Evolutionary conservation across 2,797 vertebrate species (phyloP), one percentile per base, ranked within the genome.

Genomic region (Sparidentex hasta): DNA sequence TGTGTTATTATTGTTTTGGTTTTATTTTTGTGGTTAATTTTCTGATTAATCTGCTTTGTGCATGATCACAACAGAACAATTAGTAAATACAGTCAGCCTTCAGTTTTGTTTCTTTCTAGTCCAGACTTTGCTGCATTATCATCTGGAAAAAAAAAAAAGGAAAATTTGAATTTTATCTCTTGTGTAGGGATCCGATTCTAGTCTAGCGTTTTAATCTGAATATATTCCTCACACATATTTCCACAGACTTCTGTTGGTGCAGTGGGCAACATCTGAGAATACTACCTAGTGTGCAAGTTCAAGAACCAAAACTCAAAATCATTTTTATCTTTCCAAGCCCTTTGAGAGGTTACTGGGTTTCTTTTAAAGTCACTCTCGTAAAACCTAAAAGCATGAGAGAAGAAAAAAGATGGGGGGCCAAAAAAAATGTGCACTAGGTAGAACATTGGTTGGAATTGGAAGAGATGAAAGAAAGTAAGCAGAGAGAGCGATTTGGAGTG

Each of bases 401-500:
- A 50, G 18, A 33, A 43, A 52, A 51, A 4, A 61, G 14, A 46
- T 7, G 12, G 21, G 9, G 11, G 8, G 9, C 0, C 4, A 27
- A 50, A 33, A 71, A 71, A 33, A 67, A 59, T 20, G 21, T 43
- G 3, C 14, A 21, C 25, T 7, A 7, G 23, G 44, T 56, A 74
- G 51, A 80, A 74, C 74, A 56, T 62, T 50, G 13, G 16, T 52
- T 70, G 43, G 58, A 21, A 38, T 56, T 77, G 23, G 18, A 57
- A 27, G 18, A 46, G 50, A 71, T 59, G 8, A 62, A 64, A 73
- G 21, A 52, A 46, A 17, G 23, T 48, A 46, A 44, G 48, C 14
- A 64, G 41, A 70, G 27, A 66, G 11, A 43, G 25, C 33, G 27
- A 78, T 71, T 52, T 65, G 38, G 38, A 93, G 92, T 94, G 86